These are phyloP conservation scores for Caenorhabditis macrosperma DNA, from an alignment of 2,888 invertebrate genomes.

Conservation along the genomic window DNA sequence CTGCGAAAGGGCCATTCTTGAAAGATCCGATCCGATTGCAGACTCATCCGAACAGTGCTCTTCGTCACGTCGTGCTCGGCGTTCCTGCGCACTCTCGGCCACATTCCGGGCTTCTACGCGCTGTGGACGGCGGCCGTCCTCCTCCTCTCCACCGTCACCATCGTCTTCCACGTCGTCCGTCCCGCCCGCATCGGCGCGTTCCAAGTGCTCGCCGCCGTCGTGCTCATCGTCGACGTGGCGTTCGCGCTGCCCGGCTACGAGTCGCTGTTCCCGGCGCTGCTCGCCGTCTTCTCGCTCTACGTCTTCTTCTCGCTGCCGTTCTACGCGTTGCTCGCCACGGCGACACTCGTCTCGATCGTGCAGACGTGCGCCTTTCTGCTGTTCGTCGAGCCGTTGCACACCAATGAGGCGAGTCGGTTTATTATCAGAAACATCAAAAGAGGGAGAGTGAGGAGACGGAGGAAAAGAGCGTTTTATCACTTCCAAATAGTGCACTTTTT, in stretches of 20 bases:
- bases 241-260: constrained; percentile 61
- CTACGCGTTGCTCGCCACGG: constrained; percentile 34
- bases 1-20: too few species aligned
- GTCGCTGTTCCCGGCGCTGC: constrained; percentile 71
- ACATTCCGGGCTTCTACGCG: constrained; percentile 48
- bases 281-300: constrained; percentile 70
- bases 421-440: not conserved
- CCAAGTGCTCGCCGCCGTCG: constrained; percentile 27
- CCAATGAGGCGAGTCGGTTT: constrained; percentile 60
- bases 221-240: constrained; percentile 45
- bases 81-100: constrained; percentile 56
- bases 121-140: constrained; percentile 41
- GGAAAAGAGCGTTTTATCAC: not conserved
- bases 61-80: constrained; percentile 55
- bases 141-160: constrained; percentile 42
- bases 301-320: constrained; percentile 68
- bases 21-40: too few species aligned
- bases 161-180: constrained; percentile 43
- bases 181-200: constrained; percentile 19
- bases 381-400: constrained; percentile 54
- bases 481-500: not conserved
- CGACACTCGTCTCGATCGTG: constrained; percentile 43
- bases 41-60: constrained; percentile 45
- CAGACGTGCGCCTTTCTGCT: constrained; percentile 53
- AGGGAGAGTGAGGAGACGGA: not conserved